phyloP scores from a whole-genome alignment of 1,140 invertebrate species.

The Zaprionus camerounensis region DNA sequence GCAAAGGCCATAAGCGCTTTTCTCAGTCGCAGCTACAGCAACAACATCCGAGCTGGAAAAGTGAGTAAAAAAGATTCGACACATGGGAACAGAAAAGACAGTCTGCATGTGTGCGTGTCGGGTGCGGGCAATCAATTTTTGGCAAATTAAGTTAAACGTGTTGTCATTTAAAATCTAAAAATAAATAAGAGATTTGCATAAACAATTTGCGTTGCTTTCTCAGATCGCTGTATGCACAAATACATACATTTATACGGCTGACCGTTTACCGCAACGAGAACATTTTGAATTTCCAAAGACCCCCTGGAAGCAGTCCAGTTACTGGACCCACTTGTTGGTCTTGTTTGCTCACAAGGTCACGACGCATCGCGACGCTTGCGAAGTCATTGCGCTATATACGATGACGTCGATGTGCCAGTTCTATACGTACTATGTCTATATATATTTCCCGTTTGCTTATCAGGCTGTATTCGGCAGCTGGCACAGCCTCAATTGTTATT shows the following conservation, averaged over 20 bases:
- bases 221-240: conserved; percentile 21
- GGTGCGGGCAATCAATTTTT: conserved; percentile 15
- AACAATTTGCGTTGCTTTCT: conserved; percentile 27
- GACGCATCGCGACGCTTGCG: conserved; percentile 39
- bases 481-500: conserved; percentile 28
- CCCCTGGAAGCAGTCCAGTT: neutral
- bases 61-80: conserved; percentile 38
- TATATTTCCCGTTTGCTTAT: conserved; percentile 28
- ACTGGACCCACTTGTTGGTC: conserved; percentile 68
- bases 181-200: conserved; percentile 65
- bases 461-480: conserved; percentile 30
- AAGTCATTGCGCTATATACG: conserved; percentile 41
- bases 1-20: conserved; percentile 30
- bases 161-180: conserved; percentile 52
- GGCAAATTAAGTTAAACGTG: conserved; percentile 27
- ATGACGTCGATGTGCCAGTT: conserved; percentile 41
- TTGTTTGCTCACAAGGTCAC: conserved; percentile 60
- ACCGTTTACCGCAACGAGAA: conserved; percentile 4
- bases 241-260: neutral
- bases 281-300: neutral
- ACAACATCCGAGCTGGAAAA: conserved; percentile 37
- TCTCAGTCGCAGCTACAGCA: conserved; percentile 43
- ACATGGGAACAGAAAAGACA: neutral
- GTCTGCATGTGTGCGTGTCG: neutral
- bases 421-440: neutral